Percentiles rank a stretch among this genome's conserved stretches.
These are phyloP conservation scores for Tragelaphus scriptus DNA, from an alignment of 2,113 vertebrate species.

Conservation along the genomic window DNA sequence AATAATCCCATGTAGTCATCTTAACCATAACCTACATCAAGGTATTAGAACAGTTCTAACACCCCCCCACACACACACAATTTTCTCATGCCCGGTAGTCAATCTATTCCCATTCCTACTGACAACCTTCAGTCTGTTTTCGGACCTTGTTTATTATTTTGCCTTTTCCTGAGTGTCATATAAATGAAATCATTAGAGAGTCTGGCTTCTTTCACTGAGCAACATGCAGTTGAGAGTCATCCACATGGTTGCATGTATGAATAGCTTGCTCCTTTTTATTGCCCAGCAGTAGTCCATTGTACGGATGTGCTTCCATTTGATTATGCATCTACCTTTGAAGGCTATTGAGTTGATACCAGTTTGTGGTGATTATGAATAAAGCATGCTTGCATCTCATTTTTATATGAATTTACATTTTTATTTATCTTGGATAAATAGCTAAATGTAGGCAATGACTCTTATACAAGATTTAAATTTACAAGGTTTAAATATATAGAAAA, in stretches of 20 bases:
- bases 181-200: background rate
- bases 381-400: background rate
- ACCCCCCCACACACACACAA: too few species aligned
- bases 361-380: background rate
- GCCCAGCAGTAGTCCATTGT: background rate
- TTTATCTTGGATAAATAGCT: slow-evolving; percentile 25
- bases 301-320: background rate
- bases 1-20: background rate
- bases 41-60: background rate
- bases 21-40: background rate
- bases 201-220: background rate
- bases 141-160: background rate
- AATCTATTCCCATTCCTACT: background rate
- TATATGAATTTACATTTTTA: background rate
- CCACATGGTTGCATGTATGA: background rate
- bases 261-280: background rate
- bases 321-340: background rate
- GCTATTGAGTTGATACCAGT: background rate
- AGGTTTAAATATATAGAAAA: background rate
- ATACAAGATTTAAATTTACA: background rate
- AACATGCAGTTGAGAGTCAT: background rate
- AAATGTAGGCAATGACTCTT: background rate
- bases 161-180: background rate
- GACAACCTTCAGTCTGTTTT: background rate
- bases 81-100: too few species aligned